Percentiles rank a stretch among this genome's conserved stretches.
Evolutionary conservation across 1,140 invertebrate genomes (phyloP).

Genomic region (Oreohelix idahoensis): DNA sequence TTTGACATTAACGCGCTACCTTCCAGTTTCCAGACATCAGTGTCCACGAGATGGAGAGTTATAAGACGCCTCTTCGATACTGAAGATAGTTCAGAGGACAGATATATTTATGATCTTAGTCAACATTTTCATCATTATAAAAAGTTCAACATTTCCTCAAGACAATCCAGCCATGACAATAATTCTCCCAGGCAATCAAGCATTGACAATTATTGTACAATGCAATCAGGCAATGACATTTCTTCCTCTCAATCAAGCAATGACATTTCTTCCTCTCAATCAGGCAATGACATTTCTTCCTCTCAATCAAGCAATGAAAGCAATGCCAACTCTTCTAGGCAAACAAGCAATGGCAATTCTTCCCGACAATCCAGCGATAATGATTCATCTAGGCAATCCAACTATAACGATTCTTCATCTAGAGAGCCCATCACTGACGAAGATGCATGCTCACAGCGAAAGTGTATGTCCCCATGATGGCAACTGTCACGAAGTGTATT

Average conservation of each 20-base stretch:
- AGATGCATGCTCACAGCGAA: too few relatives aligned
- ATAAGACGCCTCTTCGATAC: too few relatives aligned
- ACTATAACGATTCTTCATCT: not conserved
- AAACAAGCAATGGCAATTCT: not conserved
- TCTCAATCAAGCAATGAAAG: not conserved
- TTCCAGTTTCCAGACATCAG: not conserved
- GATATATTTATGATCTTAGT: not conserved
- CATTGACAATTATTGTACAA: not conserved
- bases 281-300: not conserved
- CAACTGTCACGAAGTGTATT: too few relatives aligned
- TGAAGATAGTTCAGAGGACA: not conserved
- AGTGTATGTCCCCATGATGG: too few relatives aligned
- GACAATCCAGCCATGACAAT: not conserved
- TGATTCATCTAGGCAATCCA: not conserved
- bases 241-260: not conserved
- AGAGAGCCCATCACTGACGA: not conserved
- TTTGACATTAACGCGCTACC: too few relatives aligned
- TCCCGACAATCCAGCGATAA: not conserved
- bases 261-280: not conserved
- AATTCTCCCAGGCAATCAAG: not conserved
- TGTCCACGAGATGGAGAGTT: too few relatives aligned
- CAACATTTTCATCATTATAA: not conserved
- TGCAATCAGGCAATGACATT: not conserved
- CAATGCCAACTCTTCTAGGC: not conserved
- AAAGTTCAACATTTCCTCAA: not conserved